Evolutionary conservation across 2,888 invertebrate species (phyloP), one percentile per base, ranked within the genome.

Genomic region (Drosophila anceps): DNA sequence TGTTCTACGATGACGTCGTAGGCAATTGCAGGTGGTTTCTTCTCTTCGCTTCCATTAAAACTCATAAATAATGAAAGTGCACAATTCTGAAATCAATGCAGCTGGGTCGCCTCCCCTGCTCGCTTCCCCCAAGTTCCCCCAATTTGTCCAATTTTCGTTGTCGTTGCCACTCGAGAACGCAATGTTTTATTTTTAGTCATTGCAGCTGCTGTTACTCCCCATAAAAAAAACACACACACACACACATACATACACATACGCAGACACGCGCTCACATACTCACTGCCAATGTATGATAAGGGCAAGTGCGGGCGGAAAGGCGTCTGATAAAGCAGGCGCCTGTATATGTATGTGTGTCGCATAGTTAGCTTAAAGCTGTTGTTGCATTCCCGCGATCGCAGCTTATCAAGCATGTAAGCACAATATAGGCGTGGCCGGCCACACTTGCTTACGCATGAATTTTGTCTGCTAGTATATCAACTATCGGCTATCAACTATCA

Each of bases 1-100:
- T 65, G 59, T 69, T 79, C 59, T 60, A 48, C 27, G 70, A 67
- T 63, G 60, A 75, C 66, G 73, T 71, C 43, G 65, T 1, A 48
- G 50, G 50, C 69, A 48, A 55, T 39, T 66, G 76, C 76, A 84
- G 89, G 89, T 84, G 84, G 89, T 89, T 89, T 72, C 55, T 63
- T 65, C 55, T 66, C 59, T 58, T 60, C 13, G 43, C 58, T 44
- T 71, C 29, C 72, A 70, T 69, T 61, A 69, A 69, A 66, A 69
- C 44, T 60, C 58, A 71, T 69, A 73, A 58, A 73, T 82, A 68
- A 64, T 75, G 67, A 72, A 69, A 74, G 69, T 73, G 73, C 80
- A 72, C 63, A 73, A 73, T 75, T 70, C 60, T 69, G 46, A 76
- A 73, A 74, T 76, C 73, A 74, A 72, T 72, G 72, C 73, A 72